phyloP scores from a whole-genome alignment of 2,888 invertebrate species.

The Phortica okadai region DNA sequence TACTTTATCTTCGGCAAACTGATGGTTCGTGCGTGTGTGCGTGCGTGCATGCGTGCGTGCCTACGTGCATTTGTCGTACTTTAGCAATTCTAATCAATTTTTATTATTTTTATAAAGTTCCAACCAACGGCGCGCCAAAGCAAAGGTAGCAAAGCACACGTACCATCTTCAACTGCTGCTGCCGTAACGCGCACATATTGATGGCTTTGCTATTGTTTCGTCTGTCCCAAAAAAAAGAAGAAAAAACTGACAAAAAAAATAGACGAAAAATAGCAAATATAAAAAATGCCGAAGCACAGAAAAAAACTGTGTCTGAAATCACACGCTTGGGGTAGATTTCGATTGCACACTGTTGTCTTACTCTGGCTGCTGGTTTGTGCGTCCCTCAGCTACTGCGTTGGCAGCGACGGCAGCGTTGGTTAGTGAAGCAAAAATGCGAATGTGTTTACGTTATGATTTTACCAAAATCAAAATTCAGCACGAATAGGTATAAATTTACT shows the following conservation, averaged over 20 bases:
- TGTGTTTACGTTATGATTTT: constrained; percentile 69
- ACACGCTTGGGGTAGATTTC: constrained; percentile 61
- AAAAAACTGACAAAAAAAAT: neutral
- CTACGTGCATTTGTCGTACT: constrained; percentile 43
- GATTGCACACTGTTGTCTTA: neutral
- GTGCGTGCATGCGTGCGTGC: constrained; percentile 16
- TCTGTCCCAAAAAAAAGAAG: neutral
- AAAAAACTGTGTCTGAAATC: constrained; percentile 22
- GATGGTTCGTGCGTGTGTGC: constrained; percentile 11
- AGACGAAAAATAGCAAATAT: constrained; percentile 50
- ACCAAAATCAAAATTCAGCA: constrained; percentile 73
- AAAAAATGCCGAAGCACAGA: neutral
- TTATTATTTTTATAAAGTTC: constrained; percentile 72
- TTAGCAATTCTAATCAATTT: constrained; percentile 74
- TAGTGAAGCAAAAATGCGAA: constrained; percentile 42
- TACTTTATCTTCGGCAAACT: no score
- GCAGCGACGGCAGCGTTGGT: neutral
- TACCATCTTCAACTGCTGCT: neutral
- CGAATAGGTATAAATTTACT: constrained; percentile 73
- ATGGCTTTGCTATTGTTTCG: constrained; percentile 18
- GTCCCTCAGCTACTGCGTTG: neutral
- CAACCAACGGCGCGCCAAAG: constrained; percentile 43
- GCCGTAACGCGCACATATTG: neutral
- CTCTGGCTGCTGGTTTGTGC: neutral
- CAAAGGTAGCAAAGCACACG: constrained; percentile 51